These are phyloP conservation scores for Sebastes iracundus DNA, from an alignment of 2,797 vertebrate species.

Conservation along the genomic window DNA sequence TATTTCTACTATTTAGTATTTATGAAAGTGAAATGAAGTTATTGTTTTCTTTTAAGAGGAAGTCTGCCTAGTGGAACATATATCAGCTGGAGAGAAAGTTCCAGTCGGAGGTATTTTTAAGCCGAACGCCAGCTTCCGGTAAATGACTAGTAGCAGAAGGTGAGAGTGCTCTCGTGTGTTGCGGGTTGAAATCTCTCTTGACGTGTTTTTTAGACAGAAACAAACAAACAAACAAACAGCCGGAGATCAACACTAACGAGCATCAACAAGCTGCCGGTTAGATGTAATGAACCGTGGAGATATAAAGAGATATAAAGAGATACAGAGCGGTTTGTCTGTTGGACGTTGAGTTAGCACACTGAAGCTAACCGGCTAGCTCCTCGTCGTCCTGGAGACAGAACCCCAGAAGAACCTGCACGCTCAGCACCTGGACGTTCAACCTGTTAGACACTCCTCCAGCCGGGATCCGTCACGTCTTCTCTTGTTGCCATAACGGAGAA, in stretches of 20 bases:
- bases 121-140: conserved; percentile 52
- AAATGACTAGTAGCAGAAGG: conserved; percentile 18
- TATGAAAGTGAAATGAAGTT: not conserved
- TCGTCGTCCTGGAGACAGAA: not conserved
- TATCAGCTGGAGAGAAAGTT: not conserved
- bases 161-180: conserved; percentile 22
- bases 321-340: too few relatives aligned
- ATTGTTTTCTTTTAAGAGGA: not conserved
- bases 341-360: not conserved
- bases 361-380: conserved; percentile 41
- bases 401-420: not conserved
- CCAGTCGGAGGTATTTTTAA: conserved; percentile 41
- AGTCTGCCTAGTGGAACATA: not conserved
- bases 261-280: accelerated
- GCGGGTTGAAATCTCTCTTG: not conserved
- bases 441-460: not conserved
- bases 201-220: not conserved
- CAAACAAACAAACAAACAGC: accelerated
- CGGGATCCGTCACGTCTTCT: not conserved
- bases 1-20: too few relatives aligned
- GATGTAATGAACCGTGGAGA: too few relatives aligned
- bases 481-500: not conserved
- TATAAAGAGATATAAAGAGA: too few relatives aligned
- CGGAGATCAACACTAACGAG: accelerated
- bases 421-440: not conserved